Conservation (phyloP, 1,140 invertebrate genomes). For the Holotrichia oblita region DNA sequence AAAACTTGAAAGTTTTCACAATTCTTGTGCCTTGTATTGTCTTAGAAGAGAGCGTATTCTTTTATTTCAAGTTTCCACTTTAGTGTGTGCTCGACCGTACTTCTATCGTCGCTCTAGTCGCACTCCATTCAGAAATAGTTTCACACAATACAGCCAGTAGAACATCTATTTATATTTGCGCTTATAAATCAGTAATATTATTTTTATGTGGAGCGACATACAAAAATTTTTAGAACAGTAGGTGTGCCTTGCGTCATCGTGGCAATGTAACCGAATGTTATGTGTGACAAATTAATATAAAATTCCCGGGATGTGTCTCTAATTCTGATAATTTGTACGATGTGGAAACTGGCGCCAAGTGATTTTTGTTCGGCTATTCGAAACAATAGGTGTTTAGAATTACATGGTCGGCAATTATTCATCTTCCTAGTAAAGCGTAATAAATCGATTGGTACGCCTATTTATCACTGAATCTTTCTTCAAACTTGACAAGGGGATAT, state of each 20-base stretch:
- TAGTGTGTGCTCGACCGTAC: no score
- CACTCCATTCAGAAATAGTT: slow-evolving; percentile 13
- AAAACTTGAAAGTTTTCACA: no score
- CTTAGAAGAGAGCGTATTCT: no score
- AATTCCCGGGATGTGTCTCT: neutral
- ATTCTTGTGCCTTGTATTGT: no score
- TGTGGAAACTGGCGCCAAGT: slow-evolving; percentile 18
- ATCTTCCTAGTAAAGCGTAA: neutral
- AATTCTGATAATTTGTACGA: slow-evolving; percentile 28
- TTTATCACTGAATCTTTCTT: no score
- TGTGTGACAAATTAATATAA: slow-evolving; percentile 21
- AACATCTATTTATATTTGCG: slow-evolving; percentile 31
- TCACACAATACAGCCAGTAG: slow-evolving; percentile 4
- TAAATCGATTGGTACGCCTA: no score
- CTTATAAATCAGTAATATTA: slow-evolving; percentile 34
- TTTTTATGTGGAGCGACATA: slow-evolving; percentile 25
- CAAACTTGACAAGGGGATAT: no score
- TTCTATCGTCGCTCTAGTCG: neutral
- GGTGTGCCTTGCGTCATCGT: slow-evolving; percentile 15
- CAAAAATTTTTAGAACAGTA: slow-evolving; percentile 27
- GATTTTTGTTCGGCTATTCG: slow-evolving; percentile 14
- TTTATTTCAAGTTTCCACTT: no score
- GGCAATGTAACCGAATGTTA: neutral
- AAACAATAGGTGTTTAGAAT: neutral
- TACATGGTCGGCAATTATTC: neutral